phyloP scores from a whole-genome alignment of 1,140 invertebrate genomes.

The Condylostylus longicornis region DNA sequence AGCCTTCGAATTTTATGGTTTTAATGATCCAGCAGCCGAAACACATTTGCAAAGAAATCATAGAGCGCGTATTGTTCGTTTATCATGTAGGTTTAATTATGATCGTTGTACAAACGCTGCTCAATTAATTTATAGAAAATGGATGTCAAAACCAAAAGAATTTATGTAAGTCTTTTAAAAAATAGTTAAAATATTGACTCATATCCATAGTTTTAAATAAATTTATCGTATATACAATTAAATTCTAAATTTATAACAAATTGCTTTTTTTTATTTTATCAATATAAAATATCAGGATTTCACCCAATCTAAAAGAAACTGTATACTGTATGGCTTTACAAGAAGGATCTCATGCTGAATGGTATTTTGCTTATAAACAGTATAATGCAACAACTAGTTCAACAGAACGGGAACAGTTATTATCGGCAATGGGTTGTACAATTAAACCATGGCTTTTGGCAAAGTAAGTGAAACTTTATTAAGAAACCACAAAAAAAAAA shows the following conservation, averaged over 20 bases:
- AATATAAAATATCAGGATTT: slow-evolving; percentile 32
- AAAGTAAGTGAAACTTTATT: slow-evolving; percentile 31
- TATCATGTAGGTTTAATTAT: slow-evolving; percentile 36
- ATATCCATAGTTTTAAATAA: not conserved
- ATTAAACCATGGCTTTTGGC: slow-evolving; percentile 29
- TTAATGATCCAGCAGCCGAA: slow-evolving; percentile 29
- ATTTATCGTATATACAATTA: not conserved
- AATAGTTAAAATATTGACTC: not conserved
- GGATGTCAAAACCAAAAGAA: slow-evolving; percentile 27
- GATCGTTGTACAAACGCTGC: slow-evolving; percentile 33
- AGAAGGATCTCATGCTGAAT: slow-evolving; percentile 35
- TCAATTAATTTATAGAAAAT: slow-evolving; percentile 31
- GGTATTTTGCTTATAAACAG: slow-evolving; percentile 37
- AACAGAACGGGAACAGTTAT: slow-evolving; percentile 43
- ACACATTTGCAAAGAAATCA: slow-evolving; percentile 33
- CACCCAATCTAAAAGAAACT: slow-evolving; percentile 32
- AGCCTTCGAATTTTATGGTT: slow-evolving; percentile 26
- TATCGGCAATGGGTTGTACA: slow-evolving; percentile 41
- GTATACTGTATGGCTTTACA: slow-evolving; percentile 42
- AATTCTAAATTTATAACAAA: slow-evolving; percentile 1
- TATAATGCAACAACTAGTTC: slow-evolving; percentile 38
- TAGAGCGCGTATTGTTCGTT: slow-evolving; percentile 33
- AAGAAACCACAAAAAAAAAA: slow-evolving; percentile 1
- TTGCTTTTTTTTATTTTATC: not conserved
- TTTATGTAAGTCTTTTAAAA: slow-evolving; percentile 18